Evolutionary conservation across 2,888 invertebrate species (phyloP), one percentile per base, ranked within the genome.

Genomic region (Epinotia bilunana): DNA sequence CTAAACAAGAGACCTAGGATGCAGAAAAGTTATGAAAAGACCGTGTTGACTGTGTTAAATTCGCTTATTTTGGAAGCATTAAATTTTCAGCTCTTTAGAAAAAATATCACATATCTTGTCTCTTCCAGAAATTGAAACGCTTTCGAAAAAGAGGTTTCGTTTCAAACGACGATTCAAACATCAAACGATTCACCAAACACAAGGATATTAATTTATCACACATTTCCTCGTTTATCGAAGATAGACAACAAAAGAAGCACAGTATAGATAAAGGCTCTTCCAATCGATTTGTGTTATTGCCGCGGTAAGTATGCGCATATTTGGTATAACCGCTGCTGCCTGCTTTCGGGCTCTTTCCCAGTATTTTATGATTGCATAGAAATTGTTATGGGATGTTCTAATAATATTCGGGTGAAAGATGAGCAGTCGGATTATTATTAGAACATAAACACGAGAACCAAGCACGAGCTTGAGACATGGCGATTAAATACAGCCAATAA

Each of bases 271-370:
- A 60, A 28, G 62, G 43, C 18, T n/a, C 60, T 61, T 43, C 18
- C 62, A 18, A 62, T 62, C 43, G 62, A 62, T 20, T 18, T 43
- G 12, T 43, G 39, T 18, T 43, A 62, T 62, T 18, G 43, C 43
- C 28, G 33, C 20, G 43, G 43, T 62, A 13, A 43, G 43, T 62
- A 62, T 62, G 62, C 43, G 62, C 62, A 62, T 62, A 62, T 43
- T 39, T 62, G 39, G 4, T 62, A 20, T 62, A 43, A 61, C 61
- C n/a, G 62, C 46, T 16, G 64, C 43, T 46, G 13, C 16, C 43
- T 46, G 13, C 23, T 18, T 64, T 13, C 5, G 11, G 23, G n/a
- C n/a, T 53, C 5, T 16, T n/a, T n/a, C n/a, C 7, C 53, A 53
- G n/a, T 53, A 53, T 53, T n/a, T 5, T 53, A 49, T 16, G 49